Conservation (phyloP, 2,113 vertebrate species). For the Microcebus jonahi region DNA sequence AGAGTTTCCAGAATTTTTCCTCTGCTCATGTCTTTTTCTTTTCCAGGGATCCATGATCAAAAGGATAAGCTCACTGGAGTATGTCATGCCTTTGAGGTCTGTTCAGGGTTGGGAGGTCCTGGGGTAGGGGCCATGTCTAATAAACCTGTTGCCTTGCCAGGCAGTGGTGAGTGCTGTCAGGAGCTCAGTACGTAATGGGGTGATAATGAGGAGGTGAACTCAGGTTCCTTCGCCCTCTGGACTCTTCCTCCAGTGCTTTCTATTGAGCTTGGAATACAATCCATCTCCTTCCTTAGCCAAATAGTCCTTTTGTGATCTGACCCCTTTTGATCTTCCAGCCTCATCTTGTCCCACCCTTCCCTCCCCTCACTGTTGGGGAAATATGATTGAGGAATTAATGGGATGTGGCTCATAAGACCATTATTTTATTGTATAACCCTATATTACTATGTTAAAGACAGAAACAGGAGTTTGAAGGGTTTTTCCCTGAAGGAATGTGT, state of each 20-base stretch:
- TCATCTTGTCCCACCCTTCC: too few relatives aligned
- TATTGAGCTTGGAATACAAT: neutral
- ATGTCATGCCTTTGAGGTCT: neutral
- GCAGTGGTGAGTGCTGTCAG: neutral
- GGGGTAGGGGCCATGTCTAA: neutral
- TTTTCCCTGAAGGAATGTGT: too few relatives aligned
- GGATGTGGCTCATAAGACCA: too few relatives aligned
- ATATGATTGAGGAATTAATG: too few relatives aligned
- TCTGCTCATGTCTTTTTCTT: neutral
- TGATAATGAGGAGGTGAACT: neutral
- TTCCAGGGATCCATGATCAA: neutral
- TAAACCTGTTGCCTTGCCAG: neutral
- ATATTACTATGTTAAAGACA: too few relatives aligned
- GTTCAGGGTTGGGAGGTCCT: neutral
- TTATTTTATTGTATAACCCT: too few relatives aligned
- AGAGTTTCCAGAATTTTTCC: neutral
- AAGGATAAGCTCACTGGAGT: neutral
- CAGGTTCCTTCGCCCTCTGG: too few relatives aligned
- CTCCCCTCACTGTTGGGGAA: too few relatives aligned
- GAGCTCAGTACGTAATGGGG: fast-evolving
- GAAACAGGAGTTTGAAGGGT: too few relatives aligned
- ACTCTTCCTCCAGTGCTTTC: neutral
- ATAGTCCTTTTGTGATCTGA: neutral
- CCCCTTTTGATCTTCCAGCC: neutral
- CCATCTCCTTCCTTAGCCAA: neutral